Evolutionary conservation across 2,888 invertebrate genomes (phyloP), one percentile per base, ranked within the genome.

Genomic region (Agrochola litura): DNA sequence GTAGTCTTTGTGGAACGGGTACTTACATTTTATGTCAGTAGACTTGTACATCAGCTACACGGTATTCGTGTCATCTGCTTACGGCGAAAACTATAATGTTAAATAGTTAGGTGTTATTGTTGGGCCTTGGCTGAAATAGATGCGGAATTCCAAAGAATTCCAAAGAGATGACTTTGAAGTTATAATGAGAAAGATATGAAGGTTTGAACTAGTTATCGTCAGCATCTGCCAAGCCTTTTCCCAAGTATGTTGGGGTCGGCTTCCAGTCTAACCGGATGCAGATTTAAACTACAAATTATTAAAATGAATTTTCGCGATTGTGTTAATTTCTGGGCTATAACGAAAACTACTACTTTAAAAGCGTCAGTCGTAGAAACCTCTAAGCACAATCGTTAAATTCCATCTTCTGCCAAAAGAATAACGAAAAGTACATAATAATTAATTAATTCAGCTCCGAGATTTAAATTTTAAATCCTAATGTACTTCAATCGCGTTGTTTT

Each of bases 1-100:
- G 75, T 78, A 84, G 82, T 85, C 85, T 84, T 77, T 76, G 84
- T 75, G 68, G 72, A 83, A 54, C 79, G 72, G 64, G 85, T 73
- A 73, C 74, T 82, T 68, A 82, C 49, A 76, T 82, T 84, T 76
- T 71, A 84, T 79, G 85, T 79, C n/a, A n/a, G n/a, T 79, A 84
- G 79, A 79, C 78, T 75, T 37, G 69, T 70, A 67, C 71, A 30
- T 30, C 30, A 14, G 49, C 49, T 63, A 79, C 74, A 78, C 72
- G 63, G 78, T 67, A 73, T 61, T 72, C 58, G 67, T 68, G 82
- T 79, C 82, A 73, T 85, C 64, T 73, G 75, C 79, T 54, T 76
- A 73, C 84, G 16, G 60, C 77, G 77, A 82, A 64, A 41, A 46
- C 64, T 58, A 61, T 73, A 60, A 84, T 30, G 49, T 64, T 77